Evolutionary conservation across 2,113 vertebrate species (phyloP).

Genomic region (Bungarus multicinctus): DNA sequence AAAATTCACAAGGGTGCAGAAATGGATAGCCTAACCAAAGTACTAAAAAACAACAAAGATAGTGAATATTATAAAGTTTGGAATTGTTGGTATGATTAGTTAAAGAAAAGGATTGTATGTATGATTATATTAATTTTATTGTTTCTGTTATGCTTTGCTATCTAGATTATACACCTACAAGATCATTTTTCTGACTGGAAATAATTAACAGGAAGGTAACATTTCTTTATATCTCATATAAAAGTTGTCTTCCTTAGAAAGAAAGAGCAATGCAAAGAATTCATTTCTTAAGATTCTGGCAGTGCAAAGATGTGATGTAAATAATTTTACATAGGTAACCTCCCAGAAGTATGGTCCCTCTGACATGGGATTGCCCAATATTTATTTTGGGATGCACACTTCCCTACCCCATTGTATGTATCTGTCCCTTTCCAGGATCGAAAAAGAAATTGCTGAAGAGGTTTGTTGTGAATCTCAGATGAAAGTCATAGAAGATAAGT

Average conservation of each 20-base stretch:
- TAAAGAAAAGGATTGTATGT: background rate
- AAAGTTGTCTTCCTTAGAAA: background rate
- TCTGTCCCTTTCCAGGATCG: background rate
- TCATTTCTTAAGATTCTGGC: background rate
- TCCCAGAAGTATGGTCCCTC: background rate
- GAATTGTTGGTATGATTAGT: too few species aligned
- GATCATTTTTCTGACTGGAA: background rate
- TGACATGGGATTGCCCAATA: background rate
- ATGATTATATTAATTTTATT: background rate
- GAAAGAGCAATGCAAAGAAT: background rate
- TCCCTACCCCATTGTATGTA: background rate
- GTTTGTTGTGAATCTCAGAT: background rate
- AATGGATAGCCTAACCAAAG: too few species aligned
- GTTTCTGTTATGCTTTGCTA: background rate
- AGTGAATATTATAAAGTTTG: too few species aligned
- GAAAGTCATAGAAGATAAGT: background rate
- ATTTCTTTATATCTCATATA: background rate
- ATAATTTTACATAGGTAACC: background rate
- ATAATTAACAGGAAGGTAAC: background rate
- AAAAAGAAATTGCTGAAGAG: background rate
- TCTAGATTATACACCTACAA: background rate
- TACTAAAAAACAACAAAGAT: too few species aligned
- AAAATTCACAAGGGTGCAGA: too few species aligned
- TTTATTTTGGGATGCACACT: background rate
- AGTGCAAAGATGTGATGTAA: background rate